A percentile compares a stretch with the other conserved stretches of the same genome.
phyloP scores from a whole-genome alignment of 35 echinoderm and acorn worm genomes.

The Heliocidaris tuberculata region DNA sequence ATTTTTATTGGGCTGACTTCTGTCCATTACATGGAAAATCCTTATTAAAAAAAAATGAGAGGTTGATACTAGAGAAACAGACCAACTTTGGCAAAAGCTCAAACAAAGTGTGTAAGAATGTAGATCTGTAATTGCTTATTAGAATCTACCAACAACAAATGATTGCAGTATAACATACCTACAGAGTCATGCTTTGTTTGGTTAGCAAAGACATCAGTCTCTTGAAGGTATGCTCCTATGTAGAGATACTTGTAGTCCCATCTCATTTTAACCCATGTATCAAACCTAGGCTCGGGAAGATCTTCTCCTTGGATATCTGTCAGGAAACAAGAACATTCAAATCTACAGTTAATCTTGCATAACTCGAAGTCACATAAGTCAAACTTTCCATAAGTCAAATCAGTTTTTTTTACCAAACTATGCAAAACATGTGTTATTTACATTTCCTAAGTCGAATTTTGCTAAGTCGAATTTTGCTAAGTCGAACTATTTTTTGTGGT shows the following conservation, averaged over 20 bases:
- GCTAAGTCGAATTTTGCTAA: no score
- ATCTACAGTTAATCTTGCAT: no score
- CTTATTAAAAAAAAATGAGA: no score
- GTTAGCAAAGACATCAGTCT: slow-evolving; percentile 84
- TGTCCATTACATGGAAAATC: no score
- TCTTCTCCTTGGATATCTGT: slow-evolving; percentile 74
- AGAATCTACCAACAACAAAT: no score
- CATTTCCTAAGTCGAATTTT: no score
- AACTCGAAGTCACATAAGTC: no score
- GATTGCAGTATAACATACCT: slow-evolving; percentile 41
- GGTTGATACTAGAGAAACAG: no score
- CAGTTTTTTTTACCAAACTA: not conserved
- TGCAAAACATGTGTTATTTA: not conserved
- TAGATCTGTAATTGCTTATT: no score
- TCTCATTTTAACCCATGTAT: slow-evolving; percentile 74
- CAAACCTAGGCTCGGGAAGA: slow-evolving; percentile 62
- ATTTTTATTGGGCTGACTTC: no score
- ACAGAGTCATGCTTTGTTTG: slow-evolving; percentile 85
- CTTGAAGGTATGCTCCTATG: slow-evolving; percentile 70
- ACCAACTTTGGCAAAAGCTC: no score
- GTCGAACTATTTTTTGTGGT: not conserved
- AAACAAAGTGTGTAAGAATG: no score
- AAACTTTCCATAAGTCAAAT: not conserved
- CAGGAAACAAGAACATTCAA: not conserved
- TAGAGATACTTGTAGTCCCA: slow-evolving; percentile 73